Evolutionary conservation across 1,140 invertebrate genomes (phyloP).

Genomic region (Brachionus calyciflorus): DNA sequence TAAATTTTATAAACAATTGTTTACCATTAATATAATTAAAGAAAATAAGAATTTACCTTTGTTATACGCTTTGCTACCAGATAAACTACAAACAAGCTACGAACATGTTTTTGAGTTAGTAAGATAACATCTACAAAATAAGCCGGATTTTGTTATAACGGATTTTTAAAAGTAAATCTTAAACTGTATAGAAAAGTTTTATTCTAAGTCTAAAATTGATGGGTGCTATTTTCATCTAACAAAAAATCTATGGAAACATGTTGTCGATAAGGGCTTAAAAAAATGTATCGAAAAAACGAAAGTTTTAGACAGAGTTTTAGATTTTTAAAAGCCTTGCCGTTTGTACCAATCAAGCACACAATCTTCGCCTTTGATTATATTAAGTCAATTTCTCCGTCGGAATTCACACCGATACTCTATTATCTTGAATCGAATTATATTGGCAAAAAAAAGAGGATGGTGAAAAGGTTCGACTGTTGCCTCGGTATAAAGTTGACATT

Average conservation of each 20-base stretch:
- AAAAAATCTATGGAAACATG: neutral
- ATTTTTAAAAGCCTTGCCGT: neutral
- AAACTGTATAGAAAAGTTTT: neutral
- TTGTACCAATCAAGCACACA: neutral
- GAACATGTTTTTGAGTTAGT: neutral
- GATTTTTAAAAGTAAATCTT: neutral
- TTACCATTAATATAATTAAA: neutral
- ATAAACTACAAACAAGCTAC: neutral
- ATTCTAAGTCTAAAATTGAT: neutral
- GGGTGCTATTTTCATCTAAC: neutral
- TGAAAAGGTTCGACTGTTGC: neutral
- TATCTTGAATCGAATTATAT: conserved; percentile 9
- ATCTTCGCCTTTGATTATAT: neutral
- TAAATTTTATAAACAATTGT: neutral
- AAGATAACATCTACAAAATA: neutral
- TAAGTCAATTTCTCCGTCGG: neutral
- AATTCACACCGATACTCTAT: neutral
- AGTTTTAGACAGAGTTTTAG: neutral
- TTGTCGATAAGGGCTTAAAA: neutral
- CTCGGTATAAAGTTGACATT: neutral
- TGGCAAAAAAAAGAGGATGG: neutral
- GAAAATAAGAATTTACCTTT: neutral
- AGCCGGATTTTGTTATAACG: neutral
- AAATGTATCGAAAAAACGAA: neutral
- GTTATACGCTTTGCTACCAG: neutral